phyloP scores from a whole-genome alignment of 2,113 vertebrate genomes.

The Callospermophilus lateralis region DNA sequence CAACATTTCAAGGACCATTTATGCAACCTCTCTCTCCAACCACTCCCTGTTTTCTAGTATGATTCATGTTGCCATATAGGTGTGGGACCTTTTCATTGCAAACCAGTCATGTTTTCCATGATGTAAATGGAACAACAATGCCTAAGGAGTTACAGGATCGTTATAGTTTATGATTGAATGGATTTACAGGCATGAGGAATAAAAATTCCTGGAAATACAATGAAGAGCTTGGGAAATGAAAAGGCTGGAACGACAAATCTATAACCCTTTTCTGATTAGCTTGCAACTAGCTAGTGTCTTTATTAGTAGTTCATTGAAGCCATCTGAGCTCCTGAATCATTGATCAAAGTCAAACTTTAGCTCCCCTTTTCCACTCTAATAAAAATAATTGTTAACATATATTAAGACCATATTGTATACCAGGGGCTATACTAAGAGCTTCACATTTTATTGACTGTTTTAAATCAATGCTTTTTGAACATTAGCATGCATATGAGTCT shows the following conservation, averaged over 20 bases:
- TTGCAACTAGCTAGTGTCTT: conserved; percentile 23
- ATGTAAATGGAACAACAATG: neutral
- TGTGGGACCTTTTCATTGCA: neutral
- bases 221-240: neutral
- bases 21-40: conserved; percentile 41
- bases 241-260: neutral
- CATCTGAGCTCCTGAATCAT: conserved; percentile 31
- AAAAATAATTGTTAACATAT: conserved; percentile 58
- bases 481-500: neutral
- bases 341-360: conserved; percentile 27
- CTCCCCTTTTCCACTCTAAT: neutral
- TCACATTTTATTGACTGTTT: conserved; percentile 52
- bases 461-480: conserved; percentile 23
- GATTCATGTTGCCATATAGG: neutral
- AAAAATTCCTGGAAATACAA: neutral
- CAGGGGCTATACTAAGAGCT: neutral
- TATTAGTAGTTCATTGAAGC: conserved; percentile 30
- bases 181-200: neutral
- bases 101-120: conserved; percentile 15
- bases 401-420: neutral
- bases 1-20: conserved; percentile 71
- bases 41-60: conserved; percentile 67
- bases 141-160: neutral
- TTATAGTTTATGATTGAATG: neutral
- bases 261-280: neutral